Conservation (phyloP, 2,888 invertebrate species). For the Elegia similella region DNA sequence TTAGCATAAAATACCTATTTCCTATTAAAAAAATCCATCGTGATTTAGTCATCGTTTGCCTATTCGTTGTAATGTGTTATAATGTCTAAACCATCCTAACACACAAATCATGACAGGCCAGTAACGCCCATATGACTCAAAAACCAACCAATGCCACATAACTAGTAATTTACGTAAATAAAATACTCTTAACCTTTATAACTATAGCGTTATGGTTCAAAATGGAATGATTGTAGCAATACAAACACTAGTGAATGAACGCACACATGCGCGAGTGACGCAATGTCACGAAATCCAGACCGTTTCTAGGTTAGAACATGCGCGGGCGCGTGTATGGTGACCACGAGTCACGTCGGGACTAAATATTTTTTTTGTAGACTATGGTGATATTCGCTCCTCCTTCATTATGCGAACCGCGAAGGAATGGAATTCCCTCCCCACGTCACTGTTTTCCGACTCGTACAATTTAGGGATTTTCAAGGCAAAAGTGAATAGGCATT, state of each 20-base stretch:
- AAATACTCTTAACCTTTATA: slow-evolving; percentile 25
- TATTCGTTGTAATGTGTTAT: slow-evolving; percentile 25
- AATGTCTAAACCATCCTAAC: slow-evolving; percentile 48
- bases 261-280: slow-evolving; percentile 46
- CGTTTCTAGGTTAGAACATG: slow-evolving; percentile 77
- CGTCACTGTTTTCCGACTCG: no score
- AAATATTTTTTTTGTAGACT: no score
- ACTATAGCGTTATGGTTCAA: slow-evolving; percentile 27
- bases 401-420: no score
- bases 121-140: slow-evolving; percentile 73
- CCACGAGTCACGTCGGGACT: slow-evolving; percentile 34
- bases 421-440: no score
- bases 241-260: slow-evolving; percentile 52
- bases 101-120: slow-evolving; percentile 46
- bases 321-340: slow-evolving; percentile 59
- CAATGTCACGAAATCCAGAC: slow-evolving; percentile 77
- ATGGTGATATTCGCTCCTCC: no score
- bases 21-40: neutral
- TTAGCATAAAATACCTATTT: no score
- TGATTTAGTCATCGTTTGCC: neutral
- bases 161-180: slow-evolving; percentile 32
- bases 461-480: no score
- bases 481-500: no score
- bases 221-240: slow-evolving; percentile 26
- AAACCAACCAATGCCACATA: slow-evolving; percentile 73